Base-by-base conservation (phyloP, 2,888 invertebrate species). In the Spodoptera picta region DNA sequence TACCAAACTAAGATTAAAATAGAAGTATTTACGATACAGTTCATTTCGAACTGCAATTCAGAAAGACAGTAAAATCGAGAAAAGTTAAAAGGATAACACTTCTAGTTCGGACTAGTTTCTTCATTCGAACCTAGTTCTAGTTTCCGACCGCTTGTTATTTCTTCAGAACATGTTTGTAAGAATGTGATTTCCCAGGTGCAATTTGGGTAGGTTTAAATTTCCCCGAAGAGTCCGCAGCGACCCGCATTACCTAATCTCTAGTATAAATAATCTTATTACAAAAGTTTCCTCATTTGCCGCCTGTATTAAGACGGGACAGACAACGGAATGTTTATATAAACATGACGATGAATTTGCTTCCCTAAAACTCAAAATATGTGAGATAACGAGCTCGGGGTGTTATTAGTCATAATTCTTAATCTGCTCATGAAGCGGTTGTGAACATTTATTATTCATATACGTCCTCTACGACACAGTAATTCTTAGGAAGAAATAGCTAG, bases 131-230 rank as follows among this genome's bases (percentile, higher is more conserved):
- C 48, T 24, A 65, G 43, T 60, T 55, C 45, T 68, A 58, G 47
- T 57, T 55, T 43, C 57, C 27, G 42, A 36, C 24, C 45, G 24
- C 73, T 60, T 45, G 14, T 65, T 60, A 65, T 59, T 52, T 50
- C 55, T 65, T 57, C 45, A 51, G 58, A 47, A 51, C 50, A 62
- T 62, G 42, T 57, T 62, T 43, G 58, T 50, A 51, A 49, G 65
- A 66, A 67, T 66, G 52, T 72, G 82, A 85, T 86, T 87, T 87
- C 85, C 87, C 87, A 83, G 82, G 83, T 85, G 88, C 73, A 82
- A 84, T 84, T 86, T 83, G 82, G 82, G 82, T 76, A 79, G 79
- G 75, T 82, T 85, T 83, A 81, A 89, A 87, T 89, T 88, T 87
- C 83, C 83, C 83, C 68, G 66, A 83, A 84, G 87, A 85, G 76